Evolutionary conservation across 2,113 vertebrate species (phyloP), one percentile per base, ranked within the genome.

Genomic region (Channa argus): DNA sequence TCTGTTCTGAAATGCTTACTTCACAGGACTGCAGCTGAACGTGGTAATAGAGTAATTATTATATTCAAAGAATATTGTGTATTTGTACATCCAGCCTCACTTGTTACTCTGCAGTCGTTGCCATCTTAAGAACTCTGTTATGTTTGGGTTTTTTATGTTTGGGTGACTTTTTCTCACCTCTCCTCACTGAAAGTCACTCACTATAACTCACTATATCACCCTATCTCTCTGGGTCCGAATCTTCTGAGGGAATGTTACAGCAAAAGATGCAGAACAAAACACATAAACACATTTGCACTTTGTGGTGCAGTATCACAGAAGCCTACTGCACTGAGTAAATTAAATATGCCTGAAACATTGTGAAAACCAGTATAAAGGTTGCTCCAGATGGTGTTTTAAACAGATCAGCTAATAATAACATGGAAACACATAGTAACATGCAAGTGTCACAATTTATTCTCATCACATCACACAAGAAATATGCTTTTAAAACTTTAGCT

Each of bases 41-140:
- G 47, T 79, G 83, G 78, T 84, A 77, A 85, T 80, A 44, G 59
- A 78, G 69, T 78, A 85, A 90, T 86, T 87, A 89, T 71, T 56
- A 63, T 70, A 70, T 87, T 86, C 77, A 89, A 89, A 86, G 82
- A 58, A n/a, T 74, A n/a, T 74, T 74, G 73, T 68, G 58, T 71
- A 64, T 49, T 66, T 5, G 6, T 73, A 52, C 67, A 74, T 74
- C 71, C 72, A 74, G 13, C 10, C 41, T 11, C 45, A 7, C 61
- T 87, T 54, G 73, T 73, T 74, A 71, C 73, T 62, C 66, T 68
- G 65, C 59, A 64, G 61, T 46, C 63, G 82, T 12, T 63, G 69
- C 62, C 54, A 63, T 50, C 62, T 69, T 54, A 63, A 54, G 51
- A 62, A 50, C 43, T 3, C 71, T 44, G 33, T 67, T 55, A 69